A percentile compares a stretch with the other conserved stretches of the same genome.
Conservation (phyloP, 2,797 vertebrate genomes). For the Miichthys miiuy region DNA sequence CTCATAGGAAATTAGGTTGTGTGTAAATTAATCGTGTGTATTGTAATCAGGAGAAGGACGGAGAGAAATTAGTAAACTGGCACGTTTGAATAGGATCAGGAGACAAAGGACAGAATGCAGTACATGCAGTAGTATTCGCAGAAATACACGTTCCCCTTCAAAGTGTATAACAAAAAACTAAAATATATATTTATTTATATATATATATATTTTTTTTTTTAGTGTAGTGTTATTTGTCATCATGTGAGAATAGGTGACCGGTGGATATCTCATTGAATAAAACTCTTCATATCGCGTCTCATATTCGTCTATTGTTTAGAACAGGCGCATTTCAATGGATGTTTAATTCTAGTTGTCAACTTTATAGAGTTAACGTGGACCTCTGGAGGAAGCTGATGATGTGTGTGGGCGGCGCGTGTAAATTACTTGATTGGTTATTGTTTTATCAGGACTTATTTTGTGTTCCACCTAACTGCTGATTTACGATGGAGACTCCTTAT, state of each 20-base stretch:
- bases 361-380: constrained; percentile 34
- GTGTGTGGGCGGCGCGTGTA: constrained; percentile 22
- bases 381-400: constrained; percentile 36
- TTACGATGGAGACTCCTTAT: constrained; percentile 24
- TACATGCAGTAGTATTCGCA: not conserved
- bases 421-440: constrained; percentile 68
- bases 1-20: constrained; percentile 36
- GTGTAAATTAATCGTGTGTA: constrained; percentile 28
- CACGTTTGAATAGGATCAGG: not conserved
- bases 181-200: not conserved
- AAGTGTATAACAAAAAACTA: not conserved
- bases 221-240: not conserved
- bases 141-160: not conserved
- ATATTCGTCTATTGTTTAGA: constrained; percentile 43
- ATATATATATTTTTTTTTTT: not conserved
- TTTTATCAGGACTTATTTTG: constrained; percentile 46
- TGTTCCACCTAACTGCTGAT: constrained; percentile 17
- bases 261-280: not conserved
- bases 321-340: constrained; percentile 7
- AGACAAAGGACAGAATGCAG: not conserved
- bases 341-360: constrained; percentile 30
- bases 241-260: not conserved
- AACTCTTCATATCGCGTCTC: constrained; percentile 11
- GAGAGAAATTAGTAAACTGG: constrained; percentile 2
- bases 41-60: not conserved